Evolutionary conservation across 2,888 invertebrate genomes (phyloP).

Genomic region (Latheticus oryzae): DNA sequence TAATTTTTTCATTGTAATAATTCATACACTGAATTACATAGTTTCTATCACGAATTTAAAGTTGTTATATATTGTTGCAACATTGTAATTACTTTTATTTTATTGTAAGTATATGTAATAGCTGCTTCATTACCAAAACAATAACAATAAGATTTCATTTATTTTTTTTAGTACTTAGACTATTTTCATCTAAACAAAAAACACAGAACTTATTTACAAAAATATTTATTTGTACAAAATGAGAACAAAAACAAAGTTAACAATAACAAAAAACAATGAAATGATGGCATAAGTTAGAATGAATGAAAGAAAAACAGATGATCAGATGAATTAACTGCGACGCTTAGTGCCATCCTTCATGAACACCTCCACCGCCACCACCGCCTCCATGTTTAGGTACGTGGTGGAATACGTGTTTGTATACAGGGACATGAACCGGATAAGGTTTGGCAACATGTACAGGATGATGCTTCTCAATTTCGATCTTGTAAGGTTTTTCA

Average conservation of each 20-base stretch:
- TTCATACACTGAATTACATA: too few relatives aligned
- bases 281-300: conserved; percentile 33
- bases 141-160: too few relatives aligned
- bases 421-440: conserved; percentile 79
- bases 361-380: conserved; percentile 42
- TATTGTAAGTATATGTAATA: too few relatives aligned
- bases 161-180: too few relatives aligned
- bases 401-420: conserved; percentile 80
- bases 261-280: conserved; percentile 37
- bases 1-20: too few relatives aligned
- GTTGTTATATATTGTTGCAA: too few relatives aligned
- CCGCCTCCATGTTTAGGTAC: conserved; percentile 56
- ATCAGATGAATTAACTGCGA: conserved; percentile 30
- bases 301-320: conserved; percentile 24
- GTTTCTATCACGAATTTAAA: too few relatives aligned
- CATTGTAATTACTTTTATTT: too few relatives aligned
- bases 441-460: conserved; percentile 75
- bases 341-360: conserved; percentile 34
- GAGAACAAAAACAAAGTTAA: conserved; percentile 33
- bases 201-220: conserved; percentile 11
- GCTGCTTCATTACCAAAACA: too few relatives aligned
- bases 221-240: conserved; percentile 21
- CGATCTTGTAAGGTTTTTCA: conserved; percentile 80
- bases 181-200: conserved; percentile 9
- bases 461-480: conserved; percentile 80